Percentiles rank a stretch among this genome's conserved stretches.
phyloP scores from a whole-genome alignment of 2,888 invertebrate species.

The Oligia latruncula region DNA sequence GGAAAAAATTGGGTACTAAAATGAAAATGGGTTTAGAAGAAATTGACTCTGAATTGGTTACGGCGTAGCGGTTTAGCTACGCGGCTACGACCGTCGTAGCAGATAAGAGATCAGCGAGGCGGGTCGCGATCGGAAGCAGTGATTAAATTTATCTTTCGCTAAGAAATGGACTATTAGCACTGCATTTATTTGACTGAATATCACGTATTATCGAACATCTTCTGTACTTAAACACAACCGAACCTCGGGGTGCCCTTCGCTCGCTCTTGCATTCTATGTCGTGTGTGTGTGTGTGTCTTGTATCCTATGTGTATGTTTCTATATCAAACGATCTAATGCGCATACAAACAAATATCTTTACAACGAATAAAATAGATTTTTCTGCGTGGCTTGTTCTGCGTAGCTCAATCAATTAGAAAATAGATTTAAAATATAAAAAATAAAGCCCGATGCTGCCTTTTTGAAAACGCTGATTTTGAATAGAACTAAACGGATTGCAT shows the following conservation, averaged over 20 bases:
- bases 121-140: conserved; percentile 3
- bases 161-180: conserved; percentile 29
- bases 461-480: background rate
- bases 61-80: conserved; percentile 12
- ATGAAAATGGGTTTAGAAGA: background rate
- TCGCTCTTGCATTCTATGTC: too few relatives aligned
- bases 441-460: background rate
- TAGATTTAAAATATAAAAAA: background rate
- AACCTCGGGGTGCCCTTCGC: too few relatives aligned
- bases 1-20: background rate
- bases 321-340: too few relatives aligned
- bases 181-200: conserved; percentile 28
- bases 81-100: conserved; percentile 30
- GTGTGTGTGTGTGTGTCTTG: too few relatives aligned
- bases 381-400: background rate
- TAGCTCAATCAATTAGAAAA: background rate
- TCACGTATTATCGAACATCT: background rate
- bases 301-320: too few relatives aligned
- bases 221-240: background rate
- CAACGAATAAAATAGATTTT: background rate
- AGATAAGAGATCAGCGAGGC: conserved; percentile 24
- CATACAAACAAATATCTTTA: background rate
- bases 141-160: conserved; percentile 34
- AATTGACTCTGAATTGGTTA: conserved; percentile 12
- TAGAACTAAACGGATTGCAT: background rate